Conservation (phyloP, 1,140 invertebrate genomes). For the Nasonia vitripennis region DNA sequence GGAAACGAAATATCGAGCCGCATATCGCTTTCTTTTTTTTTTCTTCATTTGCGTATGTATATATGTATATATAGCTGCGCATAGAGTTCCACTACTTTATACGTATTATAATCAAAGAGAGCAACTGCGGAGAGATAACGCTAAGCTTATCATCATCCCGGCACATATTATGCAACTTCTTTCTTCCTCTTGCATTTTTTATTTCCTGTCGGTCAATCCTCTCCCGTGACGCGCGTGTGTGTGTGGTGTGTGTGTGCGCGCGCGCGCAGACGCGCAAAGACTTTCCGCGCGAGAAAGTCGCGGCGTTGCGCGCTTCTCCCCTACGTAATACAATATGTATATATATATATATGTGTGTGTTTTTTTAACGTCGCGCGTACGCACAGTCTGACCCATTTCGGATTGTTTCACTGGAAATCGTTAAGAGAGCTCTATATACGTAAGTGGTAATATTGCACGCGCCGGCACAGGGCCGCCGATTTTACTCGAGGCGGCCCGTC, state of each 20-base stretch:
- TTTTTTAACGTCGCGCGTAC: not conserved
- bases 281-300: constrained; percentile 27
- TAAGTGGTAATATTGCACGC: constrained; percentile 52
- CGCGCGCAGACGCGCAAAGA: constrained; percentile 4
- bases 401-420: constrained; percentile 2
- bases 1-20: constrained; percentile 29
- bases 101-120: constrained; percentile 45
- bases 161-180: constrained; percentile 39
- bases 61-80: not conserved
- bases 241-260: not conserved
- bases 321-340: too few relatives aligned
- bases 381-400: constrained; percentile 23
- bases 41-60: not conserved
- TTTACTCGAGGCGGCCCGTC: not conserved
- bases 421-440: constrained; percentile 10
- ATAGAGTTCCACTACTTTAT: constrained; percentile 39
- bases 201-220: not conserved
- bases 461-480: constrained; percentile 45
- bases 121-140: constrained; percentile 32
- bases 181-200: not conserved
- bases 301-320: constrained; percentile 2
- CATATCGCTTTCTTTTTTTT: not conserved
- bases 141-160: constrained; percentile 35
- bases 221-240: not conserved
- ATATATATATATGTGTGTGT: not conserved